phyloP scores from a whole-genome alignment of 2,888 invertebrate genomes.

The Aphrophora alni region DNA sequence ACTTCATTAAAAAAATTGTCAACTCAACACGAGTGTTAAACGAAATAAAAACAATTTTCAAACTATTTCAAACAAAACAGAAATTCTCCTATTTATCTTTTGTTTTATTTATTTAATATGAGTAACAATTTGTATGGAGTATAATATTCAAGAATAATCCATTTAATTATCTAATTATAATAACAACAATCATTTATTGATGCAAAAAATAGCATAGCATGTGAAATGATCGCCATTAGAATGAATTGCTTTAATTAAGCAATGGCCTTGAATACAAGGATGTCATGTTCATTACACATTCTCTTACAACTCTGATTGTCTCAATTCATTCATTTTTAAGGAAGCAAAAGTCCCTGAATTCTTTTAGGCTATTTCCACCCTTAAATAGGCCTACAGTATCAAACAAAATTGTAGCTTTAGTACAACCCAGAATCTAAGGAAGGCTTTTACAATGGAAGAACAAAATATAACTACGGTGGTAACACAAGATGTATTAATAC shows the following conservation, averaged over 20 bases:
- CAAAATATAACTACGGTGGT: neutral
- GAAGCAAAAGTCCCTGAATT: neutral
- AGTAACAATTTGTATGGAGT: too few species aligned
- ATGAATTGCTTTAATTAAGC: neutral
- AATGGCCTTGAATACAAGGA: neutral
- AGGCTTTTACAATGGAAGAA: neutral
- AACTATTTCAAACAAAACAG: too few species aligned
- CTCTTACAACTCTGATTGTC: neutral
- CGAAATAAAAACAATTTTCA: too few species aligned
- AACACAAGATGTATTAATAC: neutral
- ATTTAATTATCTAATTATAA: too few species aligned
- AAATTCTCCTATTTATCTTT: too few species aligned
- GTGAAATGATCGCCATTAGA: too few species aligned
- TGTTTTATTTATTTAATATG: too few species aligned
- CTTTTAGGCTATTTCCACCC: neutral
- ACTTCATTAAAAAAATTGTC: too few species aligned
- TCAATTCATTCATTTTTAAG: neutral
- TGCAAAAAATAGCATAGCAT: too few species aligned
- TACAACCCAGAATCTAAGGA: neutral
- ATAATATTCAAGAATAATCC: too few species aligned
- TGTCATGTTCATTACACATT: neutral
- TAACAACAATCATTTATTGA: too few species aligned
- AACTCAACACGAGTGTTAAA: too few species aligned
- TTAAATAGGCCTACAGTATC: neutral
- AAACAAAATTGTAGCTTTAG: neutral